Base-by-base conservation (phyloP, 2,797 vertebrate species). In the Arnoldichthys spilopterus region DNA sequence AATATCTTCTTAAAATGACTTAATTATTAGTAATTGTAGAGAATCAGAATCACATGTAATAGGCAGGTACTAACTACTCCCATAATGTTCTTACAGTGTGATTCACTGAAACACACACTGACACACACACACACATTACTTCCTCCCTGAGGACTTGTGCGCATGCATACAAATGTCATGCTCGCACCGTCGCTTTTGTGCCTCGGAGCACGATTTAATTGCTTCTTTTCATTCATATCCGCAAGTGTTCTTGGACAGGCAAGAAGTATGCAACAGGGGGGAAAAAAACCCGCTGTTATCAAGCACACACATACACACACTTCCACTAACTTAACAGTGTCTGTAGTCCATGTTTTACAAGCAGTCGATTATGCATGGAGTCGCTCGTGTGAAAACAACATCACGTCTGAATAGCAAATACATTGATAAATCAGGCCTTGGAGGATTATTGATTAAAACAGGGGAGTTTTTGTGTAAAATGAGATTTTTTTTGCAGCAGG, bases 381-480 rank as follows among this genome's bases (percentile, higher is more conserved):
- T 77, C 78, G 71, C 79, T 83, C 74, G 72, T 79, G 79, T 83
- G 79, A 78, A 79, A 83, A 82, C 70, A 75, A 73, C 58, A 62
- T 64, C 64, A 37, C 59, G 59, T 80, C 61, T 22, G 79, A 85
- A 83, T 83, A 79, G 64, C 79, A 81, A 81, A 74, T 78, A 47
- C 73, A 81, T 68, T 85, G 81, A 85, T 85, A 77, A 85, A 83
- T 72, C 74, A 63, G 69, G 34, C 77, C 82, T 80, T 22, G 51
- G 51, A 74, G 84, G 72, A 40, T 77, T 85, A 85, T 84, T 83
- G 82, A 85, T 83, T 82, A 80, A 71, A 54, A 71, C 59, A 75
- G 49, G 70, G 62, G 73, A 69, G 47, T 51, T 72, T 75, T 47
- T 26, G 71, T 80, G 66, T 75, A 83, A 83, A 83, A 77, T 72